phyloP scores from a whole-genome alignment of 2,888 invertebrate species.

The Pristionchus mayeri region DNA sequence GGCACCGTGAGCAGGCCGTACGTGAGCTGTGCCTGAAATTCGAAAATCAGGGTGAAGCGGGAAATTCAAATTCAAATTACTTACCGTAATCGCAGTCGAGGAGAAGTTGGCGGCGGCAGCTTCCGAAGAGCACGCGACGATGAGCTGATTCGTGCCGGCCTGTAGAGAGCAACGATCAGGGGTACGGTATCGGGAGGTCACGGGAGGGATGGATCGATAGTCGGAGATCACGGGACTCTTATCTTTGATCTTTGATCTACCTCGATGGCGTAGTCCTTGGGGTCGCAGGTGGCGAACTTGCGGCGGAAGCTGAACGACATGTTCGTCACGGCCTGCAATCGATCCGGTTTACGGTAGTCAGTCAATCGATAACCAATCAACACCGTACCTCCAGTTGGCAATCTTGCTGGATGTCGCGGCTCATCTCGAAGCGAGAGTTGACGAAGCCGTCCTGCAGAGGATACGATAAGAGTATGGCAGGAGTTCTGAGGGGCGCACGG shows the following conservation, averaged over 20 bases:
- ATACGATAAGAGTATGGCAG: not conserved
- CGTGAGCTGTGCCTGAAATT: constrained; percentile 26
- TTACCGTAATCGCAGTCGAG: constrained; percentile 29
- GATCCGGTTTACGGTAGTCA: not conserved
- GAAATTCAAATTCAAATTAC: not conserved
- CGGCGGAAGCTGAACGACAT: constrained; percentile 60
- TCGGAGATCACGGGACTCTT: not conserved
- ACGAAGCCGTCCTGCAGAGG: constrained; percentile 64
- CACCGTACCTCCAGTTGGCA: constrained; percentile 56
- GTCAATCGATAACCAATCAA: not conserved
- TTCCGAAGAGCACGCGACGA: constrained; percentile 28
- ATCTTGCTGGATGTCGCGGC: constrained; percentile 68
- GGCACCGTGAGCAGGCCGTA: constrained; percentile 4
- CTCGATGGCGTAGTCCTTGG: constrained; percentile 73
- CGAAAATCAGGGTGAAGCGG: not conserved
- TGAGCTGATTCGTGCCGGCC: constrained; percentile 46
- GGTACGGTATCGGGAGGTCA: not conserved
- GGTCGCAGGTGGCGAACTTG: constrained; percentile 72
- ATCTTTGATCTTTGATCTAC: constrained; percentile 50
- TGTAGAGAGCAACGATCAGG: not conserved
- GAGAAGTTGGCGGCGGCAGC: constrained; percentile 34
- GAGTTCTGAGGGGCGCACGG: not conserved
- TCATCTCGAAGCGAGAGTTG: constrained; percentile 56
- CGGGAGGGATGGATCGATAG: not conserved
- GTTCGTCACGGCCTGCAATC: constrained; percentile 32